phyloP scores from a whole-genome alignment of 2,888 invertebrate species.

The Eupsilia transversa region DNA sequence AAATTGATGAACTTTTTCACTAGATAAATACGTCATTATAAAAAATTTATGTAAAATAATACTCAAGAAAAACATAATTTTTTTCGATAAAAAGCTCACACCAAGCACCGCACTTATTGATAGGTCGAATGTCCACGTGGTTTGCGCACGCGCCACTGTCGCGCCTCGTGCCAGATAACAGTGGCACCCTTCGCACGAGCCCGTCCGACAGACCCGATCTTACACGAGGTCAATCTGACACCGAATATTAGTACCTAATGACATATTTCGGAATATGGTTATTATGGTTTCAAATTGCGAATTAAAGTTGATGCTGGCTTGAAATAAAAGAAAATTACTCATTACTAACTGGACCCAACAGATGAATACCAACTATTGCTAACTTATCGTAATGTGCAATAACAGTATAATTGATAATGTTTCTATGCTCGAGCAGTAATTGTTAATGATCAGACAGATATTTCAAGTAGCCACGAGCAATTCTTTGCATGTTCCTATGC shows the following conservation, averaged over 20 bases:
- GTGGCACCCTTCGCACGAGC: slow-evolving; percentile 61
- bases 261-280: background rate
- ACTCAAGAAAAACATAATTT: no score
- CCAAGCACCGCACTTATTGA: slow-evolving; percentile 64
- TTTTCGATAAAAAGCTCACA: slow-evolving; percentile 47
- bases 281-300: background rate
- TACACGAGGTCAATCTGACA: slow-evolving; percentile 60
- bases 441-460: background rate
- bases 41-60: background rate
- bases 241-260: slow-evolving; percentile 47
- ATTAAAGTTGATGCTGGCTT: background rate
- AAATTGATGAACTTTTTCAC: background rate
- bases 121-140: slow-evolving; percentile 76
- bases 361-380: background rate
- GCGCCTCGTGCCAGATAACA: slow-evolving; percentile 70
- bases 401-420: background rate
- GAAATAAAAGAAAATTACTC: background rate
- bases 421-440: background rate
- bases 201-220: slow-evolving; percentile 45
- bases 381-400: background rate
- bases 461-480: background rate
- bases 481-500: background rate
- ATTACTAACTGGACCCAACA: background rate
- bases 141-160: slow-evolving; percentile 78
- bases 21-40: background rate